Evolutionary conservation across 1,140 invertebrate species (phyloP), one percentile per base, ranked within the genome.

Genomic region (Eumeta japonica): DNA sequence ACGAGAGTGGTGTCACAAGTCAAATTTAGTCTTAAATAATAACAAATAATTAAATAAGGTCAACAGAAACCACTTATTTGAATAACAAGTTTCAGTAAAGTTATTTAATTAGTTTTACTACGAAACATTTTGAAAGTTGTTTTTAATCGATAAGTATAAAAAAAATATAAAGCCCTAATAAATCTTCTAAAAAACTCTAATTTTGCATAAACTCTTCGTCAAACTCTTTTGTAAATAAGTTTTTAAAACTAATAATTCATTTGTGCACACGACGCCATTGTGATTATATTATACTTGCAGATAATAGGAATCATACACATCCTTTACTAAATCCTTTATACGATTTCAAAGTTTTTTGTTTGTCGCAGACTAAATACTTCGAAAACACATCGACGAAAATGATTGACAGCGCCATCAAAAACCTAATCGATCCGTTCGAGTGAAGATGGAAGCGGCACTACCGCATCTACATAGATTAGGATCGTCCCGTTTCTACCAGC

Each of bases 391-490:
- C 5, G 20, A 24, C 36, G 45, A 39, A 15, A 37, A 49, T 43
- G 35, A 37, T 32, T 35, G 39, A 19, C 33, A 28, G 19, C 16
- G 27, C 13, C 14, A 28, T 45, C 45, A 28, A 37, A 35, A 17
- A 42, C 5, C 14, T 35, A 16, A 39, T n/a, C n/a, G 15, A 35
- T 36, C 28, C 20, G 27, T 39, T 30, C 42, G 42, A 28, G 33
- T 51, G 39, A 63, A 56, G 14, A 73, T 73, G 66, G 68, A 73
- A 40, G 62, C 68, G 19, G 56, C 66, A 28, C 36, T 73, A 43
- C 62, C 67, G 43, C 58, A 68, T 49, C 67, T 71, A 37, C 62
- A 68, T 45, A 53, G 68, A 34, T 34, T 71, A 11, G 51, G 55
- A 11, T 50, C 60, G 2, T 70, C 68, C 10, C 48, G 65, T 38